Evolutionary conservation across 2,888 invertebrate species (phyloP).

Genomic region (Spialia ferax): DNA sequence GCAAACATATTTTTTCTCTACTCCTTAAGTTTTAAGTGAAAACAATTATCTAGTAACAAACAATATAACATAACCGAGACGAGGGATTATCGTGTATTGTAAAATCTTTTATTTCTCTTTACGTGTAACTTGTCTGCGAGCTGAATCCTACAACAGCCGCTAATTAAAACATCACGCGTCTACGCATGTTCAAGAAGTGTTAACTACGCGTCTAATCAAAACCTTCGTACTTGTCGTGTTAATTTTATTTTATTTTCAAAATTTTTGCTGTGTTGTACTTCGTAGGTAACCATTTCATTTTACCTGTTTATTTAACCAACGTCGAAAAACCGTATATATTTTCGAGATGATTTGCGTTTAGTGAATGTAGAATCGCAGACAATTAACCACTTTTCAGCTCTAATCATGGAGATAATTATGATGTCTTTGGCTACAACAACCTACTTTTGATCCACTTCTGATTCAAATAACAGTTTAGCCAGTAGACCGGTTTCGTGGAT

Average conservation of each 20-base stretch:
- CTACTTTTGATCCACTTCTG: not conserved
- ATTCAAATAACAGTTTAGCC: not conserved
- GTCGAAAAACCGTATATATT: not conserved
- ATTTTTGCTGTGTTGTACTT: not conserved
- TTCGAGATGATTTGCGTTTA: not conserved
- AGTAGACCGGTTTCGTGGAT: constrained; percentile 20
- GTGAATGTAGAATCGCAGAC: not conserved
- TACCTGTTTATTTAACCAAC: not conserved
- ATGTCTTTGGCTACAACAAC: not conserved
- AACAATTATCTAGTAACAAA: too few species aligned
- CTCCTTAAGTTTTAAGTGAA: too few species aligned
- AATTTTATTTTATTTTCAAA: not conserved
- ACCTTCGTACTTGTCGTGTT: not conserved
- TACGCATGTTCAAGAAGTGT: constrained; percentile 4
- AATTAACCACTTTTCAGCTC: not conserved
- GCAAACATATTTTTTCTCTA: too few species aligned
- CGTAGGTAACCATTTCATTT: too few species aligned
- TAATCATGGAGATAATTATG: not conserved
- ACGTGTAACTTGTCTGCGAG: not conserved
- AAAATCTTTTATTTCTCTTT: not conserved
- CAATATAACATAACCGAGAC: too few species aligned
- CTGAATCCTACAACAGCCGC: not conserved
- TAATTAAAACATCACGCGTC: constrained; percentile 6
- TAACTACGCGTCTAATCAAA: not conserved
- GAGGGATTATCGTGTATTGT: too few species aligned